Evolutionary conservation across 2,797 vertebrate genomes (phyloP), one percentile per base, ranked within the genome.

Genomic region (Neosalanx taihuensis): DNA sequence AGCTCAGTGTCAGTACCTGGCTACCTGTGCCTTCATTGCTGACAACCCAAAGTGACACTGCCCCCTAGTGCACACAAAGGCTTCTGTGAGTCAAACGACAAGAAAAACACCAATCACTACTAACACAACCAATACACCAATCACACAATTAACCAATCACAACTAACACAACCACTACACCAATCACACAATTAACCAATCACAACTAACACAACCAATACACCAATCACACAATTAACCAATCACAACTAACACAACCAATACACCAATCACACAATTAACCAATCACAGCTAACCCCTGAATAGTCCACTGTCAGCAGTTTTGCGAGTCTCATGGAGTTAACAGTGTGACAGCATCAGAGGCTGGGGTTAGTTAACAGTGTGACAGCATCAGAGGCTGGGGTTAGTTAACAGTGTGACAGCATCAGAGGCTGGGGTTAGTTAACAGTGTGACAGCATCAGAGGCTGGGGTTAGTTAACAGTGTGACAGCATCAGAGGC

Each of bases 1-100:
- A 46, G 41, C 12, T 46, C 41, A 46, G 26, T 33, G 23, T 51
- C 62, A 26, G 10, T 65, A 23, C 49, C 56, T 66, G 23, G 58
- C 7, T 53, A 59, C 12, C 31, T 46, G 63, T 41, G 6, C 51
- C 37, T 15, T 18, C 18, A 53, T 53, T 63, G 33, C 60, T 10
- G 20, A 20, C 9, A 33, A 64, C 23, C 37, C 5, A 33, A 12
- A 9, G 23, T 63, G 20, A 37, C 5, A 63, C 12, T 23, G 10
- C 71, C 76, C 68, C 49, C 69, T 74, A 72, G 64, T 69, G 73
- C 4, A 15, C 69, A 64, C 17, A 64, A 71, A 6, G 1, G 59
- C 1, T 33, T 37, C 10, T 37, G 10, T 12, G 12, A 12, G 13
- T 46, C 41, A 46, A 46, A 46, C 41, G 9, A 46, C 41, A 41